Base-by-base conservation (phyloP, 2,888 invertebrate species). In the Hoplodrina blanda region DNA sequence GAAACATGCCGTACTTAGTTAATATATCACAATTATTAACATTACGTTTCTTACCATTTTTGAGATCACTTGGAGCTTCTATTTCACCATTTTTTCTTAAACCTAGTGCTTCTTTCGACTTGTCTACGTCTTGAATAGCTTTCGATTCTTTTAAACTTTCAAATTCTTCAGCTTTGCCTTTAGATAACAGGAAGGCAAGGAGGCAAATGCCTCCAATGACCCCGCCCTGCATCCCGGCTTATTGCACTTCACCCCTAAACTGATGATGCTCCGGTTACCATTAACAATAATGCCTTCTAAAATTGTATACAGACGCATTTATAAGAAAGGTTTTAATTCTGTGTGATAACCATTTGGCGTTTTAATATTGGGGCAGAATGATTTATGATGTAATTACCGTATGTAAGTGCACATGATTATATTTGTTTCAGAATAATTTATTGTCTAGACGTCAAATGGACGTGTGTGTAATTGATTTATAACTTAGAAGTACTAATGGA, bases 191-290 rank as follows among this genome's bases (percentile, higher is more conserved):
- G 69, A 83, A 72, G 80, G 87, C 80, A 33, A 87, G 67, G 78
- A 89, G 78, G 79, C 80, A 85, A n/a, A 80, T 54, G 76, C 85
- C 82, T 82, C 82, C 78, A 62, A 80, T 62, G 13, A 77, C 69
- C 71, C 80, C 76, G 61, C 63, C 77, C 79, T 74, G 80, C 88
- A 87, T 88, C 73, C 78, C 78, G 69, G 59, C 70, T 75, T 76
- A 59, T 65, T 70, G 19, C 30, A 62, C 64, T 62, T 65, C 62
- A 61, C 44, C 37, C 52, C 56, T 73, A 49, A 54, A 53, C 56
- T 55, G 61, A n/a, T 20, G 30, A 20, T 61, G 50, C 20, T 50
- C 19, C 44, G 55, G 65, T 52, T 41, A 68, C 69, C 64, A 62
- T 80, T 55, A 64, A 80, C 61, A 11, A 52, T 30, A 19, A 75